Conservation (phyloP, 2,113 vertebrate species). For the Jacana jacana region DNA sequence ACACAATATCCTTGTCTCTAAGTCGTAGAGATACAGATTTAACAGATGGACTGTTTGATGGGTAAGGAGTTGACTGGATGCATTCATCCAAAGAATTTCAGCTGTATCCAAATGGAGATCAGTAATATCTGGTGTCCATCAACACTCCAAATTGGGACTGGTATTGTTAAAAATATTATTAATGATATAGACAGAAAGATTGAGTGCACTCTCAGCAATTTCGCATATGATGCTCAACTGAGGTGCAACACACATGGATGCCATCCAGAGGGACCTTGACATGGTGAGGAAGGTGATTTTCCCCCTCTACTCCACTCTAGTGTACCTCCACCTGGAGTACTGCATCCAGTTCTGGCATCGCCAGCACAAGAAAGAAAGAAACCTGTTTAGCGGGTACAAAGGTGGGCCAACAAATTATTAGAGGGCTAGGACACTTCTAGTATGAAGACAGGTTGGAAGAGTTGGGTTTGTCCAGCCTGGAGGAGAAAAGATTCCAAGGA, state of each 20-base stretch:
- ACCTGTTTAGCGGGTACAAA: neutral
- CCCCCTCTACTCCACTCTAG: neutral
- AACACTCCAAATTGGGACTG: neutral
- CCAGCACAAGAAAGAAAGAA: neutral
- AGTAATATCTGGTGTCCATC: neutral
- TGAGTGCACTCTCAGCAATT: neutral
- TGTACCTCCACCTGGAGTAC: neutral
- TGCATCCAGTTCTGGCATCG: neutral
- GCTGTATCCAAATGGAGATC: neutral
- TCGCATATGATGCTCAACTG: fast-evolving
- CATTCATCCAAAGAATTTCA: neutral
- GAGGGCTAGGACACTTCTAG: neutral
- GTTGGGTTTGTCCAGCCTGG: neutral
- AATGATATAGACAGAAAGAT: neutral
- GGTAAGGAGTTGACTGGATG: neutral
- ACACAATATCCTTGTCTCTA: neutral
- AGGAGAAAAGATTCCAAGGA: neutral
- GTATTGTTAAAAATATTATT: neutral
- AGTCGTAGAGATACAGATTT: neutral
- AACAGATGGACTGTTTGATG: neutral
- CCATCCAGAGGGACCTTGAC: neutral
- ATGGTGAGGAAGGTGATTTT: neutral
- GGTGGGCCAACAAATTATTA: neutral
- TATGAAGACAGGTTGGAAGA: neutral
- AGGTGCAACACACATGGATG: neutral